Percentiles rank a stretch among this genome's conserved stretches.
Evolutionary conservation across 1,140 invertebrate species (phyloP).

Genomic region (Hycleus phaleratus): DNA sequence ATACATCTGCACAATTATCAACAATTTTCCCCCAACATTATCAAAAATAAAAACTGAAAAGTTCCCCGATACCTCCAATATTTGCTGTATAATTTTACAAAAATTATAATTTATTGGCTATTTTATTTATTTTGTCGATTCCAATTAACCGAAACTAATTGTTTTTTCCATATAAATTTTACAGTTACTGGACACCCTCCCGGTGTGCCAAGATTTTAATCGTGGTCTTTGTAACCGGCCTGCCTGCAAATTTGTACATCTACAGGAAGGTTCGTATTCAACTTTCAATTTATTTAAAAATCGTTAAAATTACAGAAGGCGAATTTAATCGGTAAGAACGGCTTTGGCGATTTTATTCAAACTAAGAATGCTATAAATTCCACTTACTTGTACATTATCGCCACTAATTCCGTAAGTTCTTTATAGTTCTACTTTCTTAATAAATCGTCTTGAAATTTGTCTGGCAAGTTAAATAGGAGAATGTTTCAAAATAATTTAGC

Average conservation of each 20-base stretch:
- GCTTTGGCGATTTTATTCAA: neutral
- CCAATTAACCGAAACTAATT: neutral
- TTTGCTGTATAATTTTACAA: neutral
- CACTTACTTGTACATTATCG: too few relatives aligned
- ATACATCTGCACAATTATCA: constrained; percentile 27
- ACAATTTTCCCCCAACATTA: neutral
- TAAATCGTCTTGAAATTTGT: too few relatives aligned
- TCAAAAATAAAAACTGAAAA: neutral
- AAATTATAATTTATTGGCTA: neutral
- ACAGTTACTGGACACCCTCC: constrained; percentile 99
- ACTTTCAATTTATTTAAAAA: too few relatives aligned
- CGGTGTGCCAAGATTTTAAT: constrained; percentile 99
- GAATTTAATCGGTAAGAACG: too few relatives aligned
- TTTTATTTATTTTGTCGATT: neutral
- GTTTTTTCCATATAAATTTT: constrained; percentile 42
- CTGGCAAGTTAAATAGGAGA: too few relatives aligned
- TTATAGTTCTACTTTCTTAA: too few relatives aligned
- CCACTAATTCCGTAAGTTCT: too few relatives aligned
- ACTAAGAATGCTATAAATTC: too few relatives aligned
- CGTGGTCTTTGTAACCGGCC: constrained; percentile 88
- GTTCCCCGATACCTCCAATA: neutral
- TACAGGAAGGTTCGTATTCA: constrained; percentile 75
- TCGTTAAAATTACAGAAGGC: too few relatives aligned
- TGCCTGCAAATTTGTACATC: constrained; percentile 93
- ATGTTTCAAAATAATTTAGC: too few relatives aligned